A percentile compares a stretch with the other conserved stretches of the same genome.
These are phyloP conservation scores for Tringa solitaria DNA, from an alignment of 2,113 vertebrate species.

Conservation along the genomic window DNA sequence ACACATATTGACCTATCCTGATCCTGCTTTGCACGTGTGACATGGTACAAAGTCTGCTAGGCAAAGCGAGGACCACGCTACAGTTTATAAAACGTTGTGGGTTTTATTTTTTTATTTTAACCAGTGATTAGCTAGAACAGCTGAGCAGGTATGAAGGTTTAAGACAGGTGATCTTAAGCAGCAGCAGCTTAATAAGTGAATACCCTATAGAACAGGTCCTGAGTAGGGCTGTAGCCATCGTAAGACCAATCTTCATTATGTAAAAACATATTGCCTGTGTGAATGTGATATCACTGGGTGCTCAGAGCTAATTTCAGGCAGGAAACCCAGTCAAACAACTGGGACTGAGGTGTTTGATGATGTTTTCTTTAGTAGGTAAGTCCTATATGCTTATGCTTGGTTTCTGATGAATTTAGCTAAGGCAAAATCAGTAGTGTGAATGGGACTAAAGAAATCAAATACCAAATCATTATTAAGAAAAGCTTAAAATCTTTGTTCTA, in stretches of 20 bases:
- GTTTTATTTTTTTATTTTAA: background rate
- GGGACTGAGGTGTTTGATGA: background rate
- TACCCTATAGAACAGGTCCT: background rate
- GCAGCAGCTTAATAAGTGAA: background rate
- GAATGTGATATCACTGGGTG: background rate
- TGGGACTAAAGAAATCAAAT: conserved; percentile 5
- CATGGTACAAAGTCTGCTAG: background rate
- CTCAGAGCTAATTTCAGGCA: background rate
- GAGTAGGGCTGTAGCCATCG: background rate
- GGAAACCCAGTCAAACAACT: background rate
- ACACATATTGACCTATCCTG: fast-evolving
- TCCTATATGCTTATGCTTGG: background rate
- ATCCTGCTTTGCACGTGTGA: background rate
- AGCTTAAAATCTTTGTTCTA: conserved; percentile 26
- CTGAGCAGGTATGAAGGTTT: background rate
- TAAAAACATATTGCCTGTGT: background rate
- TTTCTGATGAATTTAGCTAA: background rate
- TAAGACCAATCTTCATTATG: background rate
- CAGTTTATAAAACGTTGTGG: background rate
- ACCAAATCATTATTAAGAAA: background rate
- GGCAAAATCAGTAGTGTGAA: background rate
- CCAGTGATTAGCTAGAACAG: background rate
- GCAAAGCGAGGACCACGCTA: background rate
- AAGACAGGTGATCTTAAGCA: background rate
- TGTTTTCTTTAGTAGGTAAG: background rate